Percentiles rank a stretch among this genome's conserved stretches.
phyloP scores from a whole-genome alignment of 37 sponge, comb jelly and placozoan genomes.

The Lycopodina hypogea region DNA sequence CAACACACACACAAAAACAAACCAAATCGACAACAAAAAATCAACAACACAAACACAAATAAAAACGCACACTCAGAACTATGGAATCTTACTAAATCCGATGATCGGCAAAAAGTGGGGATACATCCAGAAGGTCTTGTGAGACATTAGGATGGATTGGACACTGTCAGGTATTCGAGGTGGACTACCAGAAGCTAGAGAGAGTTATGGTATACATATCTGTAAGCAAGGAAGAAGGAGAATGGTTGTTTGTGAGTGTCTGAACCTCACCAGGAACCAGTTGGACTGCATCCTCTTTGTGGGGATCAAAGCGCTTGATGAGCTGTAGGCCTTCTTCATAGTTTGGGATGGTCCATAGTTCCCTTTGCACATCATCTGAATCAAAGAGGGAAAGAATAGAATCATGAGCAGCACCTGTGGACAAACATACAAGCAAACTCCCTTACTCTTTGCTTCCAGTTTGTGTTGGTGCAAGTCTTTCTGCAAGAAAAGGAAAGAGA shows the following conservation, averaged over 20 bases:
- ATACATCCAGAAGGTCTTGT: slow-evolving; percentile 56
- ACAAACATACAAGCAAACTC: background rate
- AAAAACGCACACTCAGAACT: too few species aligned
- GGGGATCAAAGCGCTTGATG: slow-evolving; percentile 42
- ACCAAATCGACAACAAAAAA: too few species aligned
- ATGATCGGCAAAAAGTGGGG: slow-evolving; percentile 53
- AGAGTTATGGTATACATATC: background rate
- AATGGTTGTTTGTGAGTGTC: background rate
- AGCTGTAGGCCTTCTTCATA: slow-evolving; percentile 41
- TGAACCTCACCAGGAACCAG: slow-evolving; percentile 10
- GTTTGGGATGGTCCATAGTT: slow-evolving; percentile 55
- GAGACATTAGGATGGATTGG: slow-evolving; percentile 45
- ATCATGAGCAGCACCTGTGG: background rate
- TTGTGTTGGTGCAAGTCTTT: background rate
- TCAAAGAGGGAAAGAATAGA: background rate
- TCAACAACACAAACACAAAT: too few species aligned
- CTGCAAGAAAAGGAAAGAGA: slow-evolving; percentile 28
- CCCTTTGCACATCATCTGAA: background rate
- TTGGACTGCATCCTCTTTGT: slow-evolving; percentile 24
- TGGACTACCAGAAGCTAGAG: slow-evolving; percentile 29
- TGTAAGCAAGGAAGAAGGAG: background rate
- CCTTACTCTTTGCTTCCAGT: background rate
- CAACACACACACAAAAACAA: too few species aligned
- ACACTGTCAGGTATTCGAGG: slow-evolving; percentile 37
- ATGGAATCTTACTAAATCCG: slow-evolving; percentile 59